Base-by-base conservation (phyloP, 23 tunicate genomes). In the Oikopleura dioica region DNA sequence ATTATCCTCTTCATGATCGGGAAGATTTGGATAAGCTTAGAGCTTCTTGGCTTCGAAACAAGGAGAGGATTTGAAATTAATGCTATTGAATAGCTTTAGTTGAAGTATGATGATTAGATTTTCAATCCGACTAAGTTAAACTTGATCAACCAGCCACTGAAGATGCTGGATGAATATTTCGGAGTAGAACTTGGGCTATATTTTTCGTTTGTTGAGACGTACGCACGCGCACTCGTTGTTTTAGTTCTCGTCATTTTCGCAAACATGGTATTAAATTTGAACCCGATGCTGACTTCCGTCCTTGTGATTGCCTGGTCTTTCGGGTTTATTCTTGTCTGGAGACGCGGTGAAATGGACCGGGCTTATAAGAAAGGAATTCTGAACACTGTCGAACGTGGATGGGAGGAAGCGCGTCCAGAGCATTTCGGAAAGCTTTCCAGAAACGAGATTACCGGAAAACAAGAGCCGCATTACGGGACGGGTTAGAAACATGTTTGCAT, bases 391-490 rank as follows among this genome's bases (percentile, higher is more conserved):
- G 72, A 28, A 63, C 29, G 72, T 12, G 33, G 72, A 23, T 63
- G 72, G 72, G 72, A 63, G 26, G 72, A 63, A 28, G 72, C 72
- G 26, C 29, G 72, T 23, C 72, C 72, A 28, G 72, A 63, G 26
- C 33, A 63, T 63, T 63, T 63, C 26, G 72, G 72, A n/a, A n/a
- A n/a, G n/a, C n/a, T n/a, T n/a, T 44, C 55, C 16, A 9, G 55
- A 9, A 44, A 44, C 16, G 55, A 44, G 16, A 44, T 44, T 9
- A 44, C 55, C 16, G 55, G 55, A 9, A 44, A 44, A 44, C 16
- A 44, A 9, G 55, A 44, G 55, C 55, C 55, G 16, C 9, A 16
- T 9, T 44, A 44, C 16, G 55, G n/a, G n/a, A n/a, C n/a, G n/a
- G n/a, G n/a, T n/a, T n/a, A n/a, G n/a, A n/a, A n/a, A n/a, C n/a